Conservation (phyloP, 1,140 invertebrate genomes). For the Drosophila hydei region DNA sequence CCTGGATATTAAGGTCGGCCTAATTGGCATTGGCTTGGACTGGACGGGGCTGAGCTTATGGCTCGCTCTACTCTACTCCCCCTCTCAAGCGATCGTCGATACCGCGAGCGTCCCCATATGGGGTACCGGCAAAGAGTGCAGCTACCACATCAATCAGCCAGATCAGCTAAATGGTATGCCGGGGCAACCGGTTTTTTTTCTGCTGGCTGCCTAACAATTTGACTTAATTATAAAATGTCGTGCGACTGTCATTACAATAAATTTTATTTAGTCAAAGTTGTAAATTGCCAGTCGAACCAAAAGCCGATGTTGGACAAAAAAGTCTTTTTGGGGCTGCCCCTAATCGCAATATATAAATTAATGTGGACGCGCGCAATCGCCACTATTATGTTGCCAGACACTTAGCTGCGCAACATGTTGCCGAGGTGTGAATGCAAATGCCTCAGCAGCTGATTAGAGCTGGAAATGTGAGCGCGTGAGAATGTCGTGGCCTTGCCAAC, state of each 20-base stretch:
- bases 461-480: background rate
- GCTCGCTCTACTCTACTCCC: background rate
- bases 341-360: conserved; percentile 55
- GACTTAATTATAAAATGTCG: conserved; percentile 74
- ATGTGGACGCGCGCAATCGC: conserved; percentile 39
- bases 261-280: conserved; percentile 54
- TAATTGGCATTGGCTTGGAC: conserved; percentile 58
- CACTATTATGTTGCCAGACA: conserved; percentile 57
- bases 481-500: conserved; percentile 2
- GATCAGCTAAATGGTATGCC: conserved; percentile 50
- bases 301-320: conserved; percentile 12
- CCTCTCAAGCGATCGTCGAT: conserved; percentile 46
- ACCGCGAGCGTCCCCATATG: conserved; percentile 40
- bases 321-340: conserved; percentile 34
- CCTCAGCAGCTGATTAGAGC: conserved; percentile 21
- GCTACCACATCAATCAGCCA: conserved; percentile 61
- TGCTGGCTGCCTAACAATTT: conserved; percentile 35
- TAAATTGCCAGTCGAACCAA: conserved; percentile 20
- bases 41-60: conserved; percentile 25
- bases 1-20: conserved; percentile 57
- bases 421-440: conserved; percentile 51
- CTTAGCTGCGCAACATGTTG: conserved; percentile 51
- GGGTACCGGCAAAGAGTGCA: conserved; percentile 13
- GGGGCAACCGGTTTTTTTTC: conserved; percentile 55
- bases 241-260: conserved; percentile 57